These are phyloP conservation scores for Holothuria leucospilota DNA, from an alignment of 53 echinoderm and acorn worm species.

Conservation along the genomic window DNA sequence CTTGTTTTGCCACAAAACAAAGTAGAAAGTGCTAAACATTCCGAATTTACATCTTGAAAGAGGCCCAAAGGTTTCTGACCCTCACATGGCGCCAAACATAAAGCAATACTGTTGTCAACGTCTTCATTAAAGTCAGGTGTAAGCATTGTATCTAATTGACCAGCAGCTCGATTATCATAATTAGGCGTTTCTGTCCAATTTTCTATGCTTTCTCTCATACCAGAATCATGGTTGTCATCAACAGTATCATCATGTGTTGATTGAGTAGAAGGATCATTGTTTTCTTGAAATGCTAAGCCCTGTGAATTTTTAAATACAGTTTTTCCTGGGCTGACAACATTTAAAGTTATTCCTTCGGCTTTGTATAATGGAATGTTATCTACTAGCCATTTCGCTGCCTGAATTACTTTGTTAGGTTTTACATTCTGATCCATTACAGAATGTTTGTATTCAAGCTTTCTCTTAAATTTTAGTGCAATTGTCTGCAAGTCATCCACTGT, in stretches of 20 bases:
- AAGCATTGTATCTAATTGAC: conserved; percentile 53
- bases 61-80: conserved; percentile 37
- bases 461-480: background rate
- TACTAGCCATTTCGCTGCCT: conserved; percentile 44
- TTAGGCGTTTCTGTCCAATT: conserved; percentile 46
- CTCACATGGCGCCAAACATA: conserved; percentile 46
- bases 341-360: no score
- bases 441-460: conserved; percentile 21
- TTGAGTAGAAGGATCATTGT: no score
- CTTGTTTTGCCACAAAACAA: conserved; percentile 33
- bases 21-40: conserved; percentile 37
- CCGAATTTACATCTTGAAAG: conserved; percentile 7
- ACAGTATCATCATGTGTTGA: no score
- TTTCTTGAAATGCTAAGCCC: no score
- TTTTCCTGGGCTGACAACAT: no score
- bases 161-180: background rate
- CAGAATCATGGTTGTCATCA: background rate
- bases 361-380: background rate
- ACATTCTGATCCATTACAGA: conserved; percentile 13
- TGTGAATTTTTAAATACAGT: no score
- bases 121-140: background rate
- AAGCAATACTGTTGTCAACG: conserved; percentile 25
- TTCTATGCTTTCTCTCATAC: no score
- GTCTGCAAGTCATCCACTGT: no score
- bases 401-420: conserved; percentile 26